Evolutionary conservation across 2,113 vertebrate genomes (phyloP).

Genomic region (Sceloporus tristichus): DNA sequence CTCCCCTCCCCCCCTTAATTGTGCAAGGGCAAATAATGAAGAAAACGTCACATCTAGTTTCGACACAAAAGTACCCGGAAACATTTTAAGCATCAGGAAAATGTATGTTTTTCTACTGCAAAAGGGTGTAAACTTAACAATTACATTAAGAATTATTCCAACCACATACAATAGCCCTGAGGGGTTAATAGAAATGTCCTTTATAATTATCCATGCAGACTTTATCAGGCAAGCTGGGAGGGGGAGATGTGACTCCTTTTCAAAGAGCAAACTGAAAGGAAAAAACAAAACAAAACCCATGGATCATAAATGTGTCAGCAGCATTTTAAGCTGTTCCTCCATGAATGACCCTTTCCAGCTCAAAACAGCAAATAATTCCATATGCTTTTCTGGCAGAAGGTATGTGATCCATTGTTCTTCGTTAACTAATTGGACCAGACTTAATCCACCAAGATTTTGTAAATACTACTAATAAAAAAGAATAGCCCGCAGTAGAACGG

Average conservation of each 20-base stretch:
- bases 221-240: slow-evolving; percentile 33
- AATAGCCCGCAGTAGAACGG: slow-evolving; percentile 59
- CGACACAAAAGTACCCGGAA: not conserved
- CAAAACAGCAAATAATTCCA: slow-evolving; percentile 64
- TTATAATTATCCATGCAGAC: slow-evolving; percentile 59
- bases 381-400: slow-evolving; percentile 56
- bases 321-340: slow-evolving; percentile 65
- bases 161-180: slow-evolving; percentile 39
- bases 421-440: slow-evolving; percentile 65
- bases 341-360: slow-evolving; percentile 64
- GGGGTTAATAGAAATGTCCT: slow-evolving; percentile 42
- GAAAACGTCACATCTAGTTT: not conserved
- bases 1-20: too few relatives aligned
- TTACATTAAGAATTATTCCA: slow-evolving; percentile 43
- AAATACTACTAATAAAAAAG: slow-evolving; percentile 41
- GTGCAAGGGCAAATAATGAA: not conserved
- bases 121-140: slow-evolving; percentile 42
- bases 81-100: slow-evolving; percentile 17
- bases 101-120: slow-evolving; percentile 1
- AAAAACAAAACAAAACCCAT: slow-evolving; percentile 20
- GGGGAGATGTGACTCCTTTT: slow-evolving; percentile 61
- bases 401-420: slow-evolving; percentile 57
- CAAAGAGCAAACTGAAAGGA: slow-evolving; percentile 66
- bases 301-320: slow-evolving; percentile 70
- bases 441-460: slow-evolving; percentile 65